Base-by-base conservation (phyloP, 2,797 vertebrate genomes). In the Monodelphis domestica region DNA sequence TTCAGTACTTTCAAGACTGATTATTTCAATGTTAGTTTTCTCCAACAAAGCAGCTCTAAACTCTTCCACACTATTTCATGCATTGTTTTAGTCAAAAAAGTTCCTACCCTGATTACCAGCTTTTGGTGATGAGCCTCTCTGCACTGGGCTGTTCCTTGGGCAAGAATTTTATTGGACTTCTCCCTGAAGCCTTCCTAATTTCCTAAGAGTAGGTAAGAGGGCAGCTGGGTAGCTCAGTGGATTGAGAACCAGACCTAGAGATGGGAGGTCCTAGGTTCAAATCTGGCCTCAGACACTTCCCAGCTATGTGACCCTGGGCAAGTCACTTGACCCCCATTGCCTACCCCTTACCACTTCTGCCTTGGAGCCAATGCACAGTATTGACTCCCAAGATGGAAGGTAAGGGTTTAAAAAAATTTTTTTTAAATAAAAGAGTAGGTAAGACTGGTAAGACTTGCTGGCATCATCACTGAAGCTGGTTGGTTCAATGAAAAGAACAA, bases 401-500 rank as follows among this genome's bases (percentile, higher is more conserved):
- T n/a, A n/a, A n/a, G n/a, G n/a, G n/a, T n/a, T n/a, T n/a, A n/a
- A n/a, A n/a, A n/a, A n/a, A n/a, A n/a, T n/a, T n/a, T n/a, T n/a
- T n/a, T n/a, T n/a, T n/a, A n/a, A n/a, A n/a, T n/a, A n/a, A n/a
- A 70, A 70, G n/a, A 26, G 21, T 45, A 45, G 21, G 17, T 26
- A 38, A n/a, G n/a, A n/a, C n/a, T n/a, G n/a, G n/a, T n/a, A n/a
- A n/a, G n/a, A n/a, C n/a, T n/a, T 45, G 9, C 11, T 78, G 38
- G 70, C n/a, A 78, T 2, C 38, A 38, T 21, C n/a, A 24, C n/a
- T 63, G 38, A 96, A 94, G 57, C 88, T 53, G 70, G 51, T 57
- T 4, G 54, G 30, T 54, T 11, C 1, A 54, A 14, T 55, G 5
- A 95, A 87, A 93, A 95, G 52, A 95, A 91, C 51, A 78, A 93